Evolutionary conservation across 2,888 invertebrate species (phyloP).

Genomic region (Silvanus unidentatus): DNA sequence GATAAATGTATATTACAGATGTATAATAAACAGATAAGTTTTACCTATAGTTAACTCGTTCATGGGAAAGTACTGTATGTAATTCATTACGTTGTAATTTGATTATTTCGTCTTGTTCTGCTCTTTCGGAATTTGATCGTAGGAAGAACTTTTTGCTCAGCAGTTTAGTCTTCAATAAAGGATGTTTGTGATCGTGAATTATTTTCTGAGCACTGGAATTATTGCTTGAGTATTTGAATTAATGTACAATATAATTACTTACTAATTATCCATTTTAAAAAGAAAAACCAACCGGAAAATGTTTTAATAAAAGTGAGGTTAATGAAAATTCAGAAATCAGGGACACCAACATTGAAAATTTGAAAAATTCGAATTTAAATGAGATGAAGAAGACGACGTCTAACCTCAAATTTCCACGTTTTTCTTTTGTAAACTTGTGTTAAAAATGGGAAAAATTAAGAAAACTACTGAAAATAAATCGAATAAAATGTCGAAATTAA

Average conservation of each 20-base stretch:
- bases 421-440: no score
- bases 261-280: no score
- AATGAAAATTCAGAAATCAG: no score
- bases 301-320: no score
- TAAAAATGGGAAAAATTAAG: constrained; percentile 3
- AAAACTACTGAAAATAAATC: constrained; percentile 9
- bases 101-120: no score
- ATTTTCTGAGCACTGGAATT: constrained; percentile 15
- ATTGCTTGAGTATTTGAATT: no score
- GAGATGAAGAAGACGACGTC: not conserved
- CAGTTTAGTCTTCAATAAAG: constrained; percentile 29
- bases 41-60: no score
- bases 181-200: constrained; percentile 34
- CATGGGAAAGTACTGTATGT: not conserved
- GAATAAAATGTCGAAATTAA: no score
- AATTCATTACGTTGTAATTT: no score
- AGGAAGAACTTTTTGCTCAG: constrained; percentile 29
- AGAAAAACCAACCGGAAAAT: no score
- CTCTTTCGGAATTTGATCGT: not conserved
- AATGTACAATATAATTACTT: no score
- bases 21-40: not conserved
- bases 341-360: not conserved
- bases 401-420: no score
- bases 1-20: not conserved
- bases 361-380: not conserved